Conservation (phyloP, 2,113 vertebrate species). For the Balaenoptera acutorostrata region DNA sequence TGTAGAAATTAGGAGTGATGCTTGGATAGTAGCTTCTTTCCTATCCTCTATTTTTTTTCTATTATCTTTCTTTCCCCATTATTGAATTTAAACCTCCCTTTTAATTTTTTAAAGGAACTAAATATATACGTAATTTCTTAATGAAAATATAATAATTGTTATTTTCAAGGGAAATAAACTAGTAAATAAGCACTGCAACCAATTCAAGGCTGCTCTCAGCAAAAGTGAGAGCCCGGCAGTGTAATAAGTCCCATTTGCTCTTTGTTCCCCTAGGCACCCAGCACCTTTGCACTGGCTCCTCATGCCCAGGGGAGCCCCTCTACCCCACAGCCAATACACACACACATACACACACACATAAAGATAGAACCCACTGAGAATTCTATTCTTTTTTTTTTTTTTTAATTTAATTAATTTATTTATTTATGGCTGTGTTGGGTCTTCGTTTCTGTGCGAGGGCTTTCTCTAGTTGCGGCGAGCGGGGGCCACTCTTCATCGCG, state of each 20-base stretch:
- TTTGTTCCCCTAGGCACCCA: accelerated
- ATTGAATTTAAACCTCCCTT: not conserved
- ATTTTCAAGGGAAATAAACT: not conserved
- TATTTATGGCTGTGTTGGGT: too few relatives aligned
- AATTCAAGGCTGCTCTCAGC: not conserved
- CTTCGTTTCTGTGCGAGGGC: too few relatives aligned
- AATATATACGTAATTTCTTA: not conserved
- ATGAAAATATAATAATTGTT: not conserved
- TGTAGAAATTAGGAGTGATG: not conserved
- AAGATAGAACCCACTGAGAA: not conserved
- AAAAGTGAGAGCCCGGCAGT: not conserved
- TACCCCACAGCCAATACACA: not conserved
- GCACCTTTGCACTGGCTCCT: accelerated
- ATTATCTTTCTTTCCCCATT: not conserved
- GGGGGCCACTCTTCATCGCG: too few relatives aligned
- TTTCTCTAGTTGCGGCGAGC: too few relatives aligned
- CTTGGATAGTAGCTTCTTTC: not conserved
- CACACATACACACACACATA: too few relatives aligned
- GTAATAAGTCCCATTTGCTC: not conserved
- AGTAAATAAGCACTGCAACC: not conserved
- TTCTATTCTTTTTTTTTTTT: not conserved
- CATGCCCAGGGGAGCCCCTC: not conserved
- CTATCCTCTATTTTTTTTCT: not conserved
- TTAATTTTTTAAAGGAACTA: not conserved
- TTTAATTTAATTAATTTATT: too few relatives aligned